Evolutionary conservation across 35 echinoderm and acorn worm genomes (phyloP).

Genomic region (Chiridota heheva): DNA sequence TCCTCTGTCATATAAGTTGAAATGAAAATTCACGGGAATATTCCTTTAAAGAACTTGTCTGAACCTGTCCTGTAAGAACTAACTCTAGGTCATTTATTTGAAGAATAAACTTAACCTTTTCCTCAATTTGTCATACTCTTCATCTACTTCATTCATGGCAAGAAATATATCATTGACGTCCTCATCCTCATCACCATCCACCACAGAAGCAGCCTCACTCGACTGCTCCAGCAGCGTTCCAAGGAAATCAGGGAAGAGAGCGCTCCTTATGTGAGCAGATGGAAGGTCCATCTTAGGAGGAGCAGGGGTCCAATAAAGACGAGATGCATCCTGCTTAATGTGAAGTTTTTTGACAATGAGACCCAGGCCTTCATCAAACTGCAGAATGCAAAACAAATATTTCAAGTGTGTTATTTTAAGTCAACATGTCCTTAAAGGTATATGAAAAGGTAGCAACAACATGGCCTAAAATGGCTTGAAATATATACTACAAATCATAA

Average conservation of each 20-base stretch:
- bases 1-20: too few relatives aligned
- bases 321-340: conserved; percentile 73
- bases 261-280: conserved; percentile 56
- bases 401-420: background rate
- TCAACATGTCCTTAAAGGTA: background rate
- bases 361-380: conserved; percentile 85
- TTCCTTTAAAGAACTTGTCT: too few relatives aligned
- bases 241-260: conserved; percentile 77
- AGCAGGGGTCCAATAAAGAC: conserved; percentile 93
- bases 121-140: conserved; percentile 44
- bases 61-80: too few relatives aligned
- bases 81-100: too few relatives aligned
- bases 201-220: conserved; percentile 46
- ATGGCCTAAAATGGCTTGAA: too few relatives aligned
- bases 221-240: conserved; percentile 50
- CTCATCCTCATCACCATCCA: conserved; percentile 41
- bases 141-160: conserved; percentile 59
- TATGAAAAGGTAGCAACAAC: too few relatives aligned
- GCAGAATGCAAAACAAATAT: background rate
- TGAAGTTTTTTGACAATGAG: conserved; percentile 67
- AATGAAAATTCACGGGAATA: too few relatives aligned
- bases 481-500: too few relatives aligned
- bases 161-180: conserved; percentile 40
- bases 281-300: conserved; percentile 98
- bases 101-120: too few relatives aligned